Evolutionary conservation across 2,888 invertebrate genomes (phyloP), one percentile per base, ranked within the genome.

Genomic region (Vanessa cardui): DNA sequence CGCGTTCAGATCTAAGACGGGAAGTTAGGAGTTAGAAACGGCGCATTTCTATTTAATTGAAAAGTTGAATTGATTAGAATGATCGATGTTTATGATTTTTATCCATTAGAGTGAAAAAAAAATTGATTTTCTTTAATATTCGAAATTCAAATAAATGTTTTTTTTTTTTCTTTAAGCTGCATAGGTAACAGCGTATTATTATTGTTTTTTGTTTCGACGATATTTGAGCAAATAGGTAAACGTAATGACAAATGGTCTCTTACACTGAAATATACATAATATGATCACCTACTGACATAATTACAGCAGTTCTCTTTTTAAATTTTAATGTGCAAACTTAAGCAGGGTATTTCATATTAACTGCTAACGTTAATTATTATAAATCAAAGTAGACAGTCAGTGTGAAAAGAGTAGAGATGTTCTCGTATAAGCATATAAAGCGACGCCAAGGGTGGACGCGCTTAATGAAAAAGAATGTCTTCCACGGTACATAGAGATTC

Each of bases 381-480:
- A 54, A 31, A 31, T 2, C 16, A 49, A 49, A 49, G 26, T 26
- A 7, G 16, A 50, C 26, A 26, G 52, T 54, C 15, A 16, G 31
- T 31, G 31, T 31, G 52, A 54, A 31, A 54, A 16, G 52, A 16
- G 7, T 31, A 6, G 16, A 54, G 52, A 26, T 16, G 26, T 31
- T 47, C 63, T 63, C 64, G 70, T 66, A 66, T 70, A 70, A 70
- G 71, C 70, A 72, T 68, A 73, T 72, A 71, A 71, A 64, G 67
- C 73, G 63, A 72, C 64, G 68, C 62, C 68, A 68, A 66, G 72
- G 73, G 74, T 68, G 65, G 70, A 66, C 65, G 18, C 56, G 68
- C 64, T 71, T 74, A 74, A 74, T 76, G 74, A 73, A 76, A 76
- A 76, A 74, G 72, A 76, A 74, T 76, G 73, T 70, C 68, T 71